Base-by-base conservation (phyloP, 2,797 vertebrate species). In the Pampus argenteus region DNA sequence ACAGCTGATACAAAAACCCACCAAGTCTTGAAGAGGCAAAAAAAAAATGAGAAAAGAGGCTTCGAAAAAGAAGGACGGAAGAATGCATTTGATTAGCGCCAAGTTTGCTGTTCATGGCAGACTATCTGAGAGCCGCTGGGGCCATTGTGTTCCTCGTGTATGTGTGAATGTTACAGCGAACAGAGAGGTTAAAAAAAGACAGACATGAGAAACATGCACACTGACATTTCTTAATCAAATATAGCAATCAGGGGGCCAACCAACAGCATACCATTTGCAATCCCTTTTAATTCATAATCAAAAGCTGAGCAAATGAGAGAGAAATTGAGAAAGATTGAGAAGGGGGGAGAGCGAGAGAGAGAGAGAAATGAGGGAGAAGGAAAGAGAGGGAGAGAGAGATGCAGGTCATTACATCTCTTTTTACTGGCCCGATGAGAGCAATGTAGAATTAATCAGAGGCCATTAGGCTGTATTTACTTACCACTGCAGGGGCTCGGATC, bases 381-480 rank as follows among this genome's bases (percentile, higher is more conserved):
- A 51, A 58, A 76, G 22, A 71, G 79, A 63, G 62, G 29, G 56
- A 65, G 80, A 77, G 81, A 95, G 95, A 94, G 92, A 94, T 92
- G 93, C 94, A 95, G 96, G 96, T 96, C 96, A 97, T 98, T 98
- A 97, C 95, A 94, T 97, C 94, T 96, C 95, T 96, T 96, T 96
- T 96, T 94, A 94, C 96, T 95, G 93, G 93, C 94, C 96, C 95
- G 95, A 98, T 96, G 96, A 98, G 96, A 97, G 96, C 97, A 96
- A 96, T 97, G 97, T 95, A 96, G 96, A 97, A 98, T 97, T 98
- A 98, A 98, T 99, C 97, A 98, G 97, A 96, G 96, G 96, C 96
- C 96, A 98, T 99, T 99, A 98, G 95, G 95, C 86, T 95, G 95
- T 96, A 97, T 96, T 99, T 99, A 98, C 96, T 98, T 91, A 94